Base-by-base conservation (phyloP, 2,888 invertebrate genomes). In the Nomada goodeniana region DNA sequence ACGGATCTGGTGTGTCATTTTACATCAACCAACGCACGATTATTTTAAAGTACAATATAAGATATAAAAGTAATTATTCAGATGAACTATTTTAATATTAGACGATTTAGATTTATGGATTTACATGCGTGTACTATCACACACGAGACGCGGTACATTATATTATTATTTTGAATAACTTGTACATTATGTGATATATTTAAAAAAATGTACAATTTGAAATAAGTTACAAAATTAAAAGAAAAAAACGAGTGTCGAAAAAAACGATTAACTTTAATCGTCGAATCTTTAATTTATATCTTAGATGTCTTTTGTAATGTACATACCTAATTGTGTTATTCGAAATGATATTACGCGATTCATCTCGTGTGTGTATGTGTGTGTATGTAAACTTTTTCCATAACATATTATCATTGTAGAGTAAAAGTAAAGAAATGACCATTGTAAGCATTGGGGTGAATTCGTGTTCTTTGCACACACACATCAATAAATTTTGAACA, bases 11-110 rank as follows among this genome's bases (percentile, higher is more conserved):
- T 79, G 76, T 80, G 53, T 85, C 79, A 79, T 86, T 86, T 76
- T 85, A 76, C 83, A 78, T 86, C 80, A 59, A 59, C 47, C 70
- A 83, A 76, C 80, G 80, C 85, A 86, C 82, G 79, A 86, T 85
- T 87, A 87, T 79, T 88, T 90, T 89, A 85, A 78, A 82, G 81
- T 85, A 87, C 80, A 76, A 80, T 76, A 83, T 78, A 68, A 83
- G 79, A 82, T 85, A 86, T 84, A 75, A 63, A 84, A 85, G 82
- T 64, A 84, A 82, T 84, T 76, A 81, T 87, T 81, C 83, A 88
- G 87, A 90, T 88, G 77, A 77, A 90, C 87, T 90, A 91, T 90
- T 91, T 90, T 91, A 90, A 86, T 90, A 90, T 86, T 91, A 89
- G 85, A 85, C 71, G 60, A 76, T 76, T 88, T 89, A 89, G 84